Evolutionary conservation across 2,113 vertebrate species (phyloP), one percentile per base, ranked within the genome.

Genomic region (Varanus salvator): DNA sequence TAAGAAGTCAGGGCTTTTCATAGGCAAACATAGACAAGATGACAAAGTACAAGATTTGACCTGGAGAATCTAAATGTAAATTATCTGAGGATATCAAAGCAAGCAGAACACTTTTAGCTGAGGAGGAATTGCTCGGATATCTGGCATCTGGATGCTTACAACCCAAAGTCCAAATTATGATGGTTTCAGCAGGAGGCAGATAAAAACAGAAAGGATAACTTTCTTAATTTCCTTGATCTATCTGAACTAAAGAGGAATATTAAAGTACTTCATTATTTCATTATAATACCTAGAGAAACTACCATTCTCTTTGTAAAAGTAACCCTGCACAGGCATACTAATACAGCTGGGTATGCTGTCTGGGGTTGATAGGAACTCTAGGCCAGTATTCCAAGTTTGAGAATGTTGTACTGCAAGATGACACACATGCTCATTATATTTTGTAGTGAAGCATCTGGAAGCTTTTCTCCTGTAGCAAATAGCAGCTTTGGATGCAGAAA

Each of bases 1-100:
- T 60, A 83, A 57, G 84, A 90, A 88, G 48, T 3, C 0, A 93
- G 52, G 29, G 78, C 80, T 92, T 93, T 90, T 66, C 85, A 87
- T 0, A 44, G 90, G 83, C 75, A 90, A 85, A n/a, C 34, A 31
- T 54, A 91, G 77, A 87, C 44, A 80, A 66, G 78, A 86, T 87
- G 77, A 90, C n/a, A 89, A 81, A 88, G 90, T 87, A 25, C 12
- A 48, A 88, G 85, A 66, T 74, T 94, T 78, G 0, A 29, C 89
- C 93, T 90, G 52, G 27, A 89, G 71, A 71, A 27, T n/a, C 1
- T 89, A 90, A 88, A 14, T 80, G 88, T 57, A 29, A 82, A 68
- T 14, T 82, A 76, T 91, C 86, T 11, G 81, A 76, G 86, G 68
- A 83, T 74, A 66, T n/a, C 0, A 52, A 69, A 8, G 31, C 76